phyloP scores from a whole-genome alignment of 1,140 invertebrate species.

The Lucilia cuprina region DNA sequence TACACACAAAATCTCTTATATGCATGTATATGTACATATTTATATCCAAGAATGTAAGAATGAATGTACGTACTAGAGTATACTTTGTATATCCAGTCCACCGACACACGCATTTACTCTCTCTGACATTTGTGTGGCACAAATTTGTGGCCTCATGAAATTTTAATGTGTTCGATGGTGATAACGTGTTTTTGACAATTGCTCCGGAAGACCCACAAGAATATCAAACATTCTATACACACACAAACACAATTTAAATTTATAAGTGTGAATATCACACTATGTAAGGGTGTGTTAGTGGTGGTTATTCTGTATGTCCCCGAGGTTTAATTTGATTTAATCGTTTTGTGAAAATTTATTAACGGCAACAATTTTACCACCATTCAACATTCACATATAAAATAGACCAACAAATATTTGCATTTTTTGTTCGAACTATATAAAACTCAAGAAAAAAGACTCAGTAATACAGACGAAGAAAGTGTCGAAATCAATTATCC shows the following conservation, averaged over 20 bases:
- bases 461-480: not conserved
- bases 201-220: not conserved
- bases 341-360: conserved; percentile 1
- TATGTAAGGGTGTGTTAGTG: not conserved
- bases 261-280: not conserved
- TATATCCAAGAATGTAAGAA: too few relatives aligned
- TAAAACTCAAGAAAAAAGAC: not conserved
- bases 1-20: too few relatives aligned
- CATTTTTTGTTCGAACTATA: not conserved
- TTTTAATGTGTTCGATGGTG: conserved; percentile 28
- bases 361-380: conserved; percentile 4
- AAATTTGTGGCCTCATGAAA: conserved; percentile 26
- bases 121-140: not conserved
- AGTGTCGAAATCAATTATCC: conserved; percentile 7
- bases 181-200: conserved; percentile 24
- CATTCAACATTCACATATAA: not conserved
- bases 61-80: too few relatives aligned
- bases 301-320: not conserved
- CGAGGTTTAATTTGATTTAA: conserved; percentile 30
- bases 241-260: not conserved
- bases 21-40: too few relatives aligned
- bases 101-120: not conserved
- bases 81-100: not conserved
- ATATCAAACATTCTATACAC: not conserved
- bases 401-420: not conserved